Conservation (phyloP, 2,797 vertebrate genomes). For the Eulemur mongoz region DNA sequence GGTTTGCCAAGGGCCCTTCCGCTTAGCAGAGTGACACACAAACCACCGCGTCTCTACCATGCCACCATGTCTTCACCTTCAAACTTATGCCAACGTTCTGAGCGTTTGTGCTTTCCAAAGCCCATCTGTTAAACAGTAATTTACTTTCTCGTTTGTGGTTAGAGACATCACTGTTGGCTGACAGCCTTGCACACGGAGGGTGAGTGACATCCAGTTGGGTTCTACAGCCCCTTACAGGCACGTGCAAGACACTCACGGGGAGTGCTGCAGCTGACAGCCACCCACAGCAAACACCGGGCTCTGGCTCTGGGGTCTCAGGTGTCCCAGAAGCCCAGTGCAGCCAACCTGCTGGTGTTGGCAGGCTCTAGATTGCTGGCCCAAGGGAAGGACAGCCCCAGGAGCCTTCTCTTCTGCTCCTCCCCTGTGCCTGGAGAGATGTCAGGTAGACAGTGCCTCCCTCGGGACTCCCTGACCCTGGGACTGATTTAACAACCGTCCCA, state of each 20-base stretch:
- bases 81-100: background rate
- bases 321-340: background rate
- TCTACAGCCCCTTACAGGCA: background rate
- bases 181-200: background rate
- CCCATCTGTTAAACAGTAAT: no score
- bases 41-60: accelerated
- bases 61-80: background rate
- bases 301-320: background rate
- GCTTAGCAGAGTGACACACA: background rate
- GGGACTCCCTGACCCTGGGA: background rate
- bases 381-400: background rate
- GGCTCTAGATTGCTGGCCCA: background rate
- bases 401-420: accelerated
- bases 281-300: background rate
- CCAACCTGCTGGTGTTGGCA: accelerated
- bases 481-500: accelerated
- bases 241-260: accelerated
- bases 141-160: background rate
- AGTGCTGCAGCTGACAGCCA: accelerated
- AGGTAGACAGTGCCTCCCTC: background rate
- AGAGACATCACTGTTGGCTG: background rate
- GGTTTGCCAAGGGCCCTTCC: background rate
- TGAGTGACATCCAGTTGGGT: accelerated
- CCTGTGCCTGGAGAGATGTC: background rate
- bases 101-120: background rate